Percentiles rank a stretch among this genome's conserved stretches.
Conservation (phyloP, 2,888 invertebrate genomes). For the Gerris lacustris region DNA sequence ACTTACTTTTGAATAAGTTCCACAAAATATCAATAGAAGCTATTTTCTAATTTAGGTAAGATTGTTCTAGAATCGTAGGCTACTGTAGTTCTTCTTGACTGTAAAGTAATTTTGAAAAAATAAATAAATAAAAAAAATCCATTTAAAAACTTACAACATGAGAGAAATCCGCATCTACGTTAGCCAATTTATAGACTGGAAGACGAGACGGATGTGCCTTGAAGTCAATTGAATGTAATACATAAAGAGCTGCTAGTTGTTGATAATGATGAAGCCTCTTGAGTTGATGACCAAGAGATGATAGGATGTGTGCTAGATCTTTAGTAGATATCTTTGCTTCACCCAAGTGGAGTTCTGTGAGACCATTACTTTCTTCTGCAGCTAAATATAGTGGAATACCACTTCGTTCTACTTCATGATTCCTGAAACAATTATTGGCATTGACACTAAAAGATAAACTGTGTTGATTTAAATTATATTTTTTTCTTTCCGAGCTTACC, state of each 20-base stretch:
- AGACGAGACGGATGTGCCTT: constrained; percentile 23
- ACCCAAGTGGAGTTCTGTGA: constrained; percentile 32
- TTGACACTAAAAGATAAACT: too few relatives aligned
- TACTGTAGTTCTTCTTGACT: too few relatives aligned
- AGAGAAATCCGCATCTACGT: constrained; percentile 34
- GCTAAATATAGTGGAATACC: constrained; percentile 7
- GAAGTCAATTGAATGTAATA: constrained; percentile 30
- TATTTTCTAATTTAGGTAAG: too few relatives aligned
- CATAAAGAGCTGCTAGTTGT: constrained; percentile 31
- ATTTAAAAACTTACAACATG: constrained; percentile 30
- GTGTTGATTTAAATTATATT: too few relatives aligned
- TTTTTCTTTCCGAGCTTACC: too few relatives aligned
- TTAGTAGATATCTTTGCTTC: constrained; percentile 26
- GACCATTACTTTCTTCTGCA: constrained; percentile 12
- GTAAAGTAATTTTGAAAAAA: too few relatives aligned
- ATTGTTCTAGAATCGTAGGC: too few relatives aligned
- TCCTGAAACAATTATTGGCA: background rate
- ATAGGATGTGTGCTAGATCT: constrained; percentile 28
- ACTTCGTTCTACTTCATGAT: background rate
- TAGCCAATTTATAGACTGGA: constrained; percentile 30
- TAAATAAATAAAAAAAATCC: too few relatives aligned
- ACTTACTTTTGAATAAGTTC: too few relatives aligned
- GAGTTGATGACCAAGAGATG: constrained; percentile 25
- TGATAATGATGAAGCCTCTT: constrained; percentile 32
- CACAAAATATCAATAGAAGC: too few relatives aligned